Percentiles rank a stretch among this genome's conserved stretches.
These are phyloP conservation scores for Hippocampus guttulatus DNA, from an alignment of 2,113 vertebrate genomes.

Conservation along the genomic window DNA sequence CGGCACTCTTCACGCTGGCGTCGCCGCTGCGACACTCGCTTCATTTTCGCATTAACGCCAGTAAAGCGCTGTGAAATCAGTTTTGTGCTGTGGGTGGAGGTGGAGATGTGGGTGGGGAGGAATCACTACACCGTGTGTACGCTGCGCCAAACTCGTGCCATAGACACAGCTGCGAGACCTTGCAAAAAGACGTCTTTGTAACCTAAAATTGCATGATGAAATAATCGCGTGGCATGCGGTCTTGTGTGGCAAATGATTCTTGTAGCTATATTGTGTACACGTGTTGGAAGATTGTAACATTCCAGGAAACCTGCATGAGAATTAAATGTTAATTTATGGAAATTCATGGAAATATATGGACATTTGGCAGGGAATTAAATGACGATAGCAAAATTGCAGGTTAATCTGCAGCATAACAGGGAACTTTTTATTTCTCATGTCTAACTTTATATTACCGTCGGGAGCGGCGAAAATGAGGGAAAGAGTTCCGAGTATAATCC, in stretches of 20 bases:
- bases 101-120: constrained; percentile 7
- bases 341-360: neutral
- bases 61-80: constrained; percentile 58
- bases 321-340: neutral
- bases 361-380: neutral
- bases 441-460: neutral
- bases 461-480: neutral
- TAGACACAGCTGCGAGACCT: constrained; percentile 46
- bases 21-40: constrained; percentile 50
- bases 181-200: constrained; percentile 14
- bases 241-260: neutral
- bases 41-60: constrained; percentile 69
- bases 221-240: constrained; percentile 1
- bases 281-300: neutral
- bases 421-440: neutral
- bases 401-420: neutral
- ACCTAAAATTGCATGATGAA: constrained; percentile 8
- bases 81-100: constrained; percentile 24
- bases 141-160: constrained; percentile 26
- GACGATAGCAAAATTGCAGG: neutral
- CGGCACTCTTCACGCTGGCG: constrained; percentile 49
- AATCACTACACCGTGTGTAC: constrained; percentile 37
- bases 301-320: neutral
- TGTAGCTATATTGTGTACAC: neutral
- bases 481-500: neutral